These are phyloP conservation scores for Apomyelois bistriatella DNA, from an alignment of 2,888 invertebrate genomes.

Conservation along the genomic window DNA sequence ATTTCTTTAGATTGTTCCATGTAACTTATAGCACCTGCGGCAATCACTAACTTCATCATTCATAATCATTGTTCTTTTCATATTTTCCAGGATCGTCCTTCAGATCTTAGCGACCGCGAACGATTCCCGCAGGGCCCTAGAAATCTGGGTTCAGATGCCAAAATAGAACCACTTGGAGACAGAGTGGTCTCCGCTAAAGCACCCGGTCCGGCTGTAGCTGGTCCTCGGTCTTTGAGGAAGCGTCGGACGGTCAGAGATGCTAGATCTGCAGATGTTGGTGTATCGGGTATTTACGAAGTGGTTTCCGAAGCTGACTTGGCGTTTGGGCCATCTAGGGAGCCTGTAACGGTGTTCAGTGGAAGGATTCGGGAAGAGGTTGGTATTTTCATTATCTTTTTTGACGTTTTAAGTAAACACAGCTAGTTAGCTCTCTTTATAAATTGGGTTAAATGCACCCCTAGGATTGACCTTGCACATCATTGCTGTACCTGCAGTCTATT, in stretches of 20 bases:
- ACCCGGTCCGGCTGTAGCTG: conserved; percentile 73
- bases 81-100: conserved; percentile 68
- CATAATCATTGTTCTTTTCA: not conserved
- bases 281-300: conserved; percentile 93
- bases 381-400: not conserved
- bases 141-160: conserved; percentile 75
- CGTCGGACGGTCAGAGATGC: conserved; percentile 85
- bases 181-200: conserved; percentile 71
- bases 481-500: no score
- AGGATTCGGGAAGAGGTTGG: conserved; percentile 88
- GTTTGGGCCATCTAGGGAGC: conserved; percentile 91
- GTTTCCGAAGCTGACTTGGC: conserved; percentile 95
- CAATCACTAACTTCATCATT: no score
- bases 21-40: no score
- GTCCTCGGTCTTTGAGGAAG: conserved; percentile 79
- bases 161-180: conserved; percentile 55
- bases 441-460: no score
- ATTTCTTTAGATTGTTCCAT: no score
- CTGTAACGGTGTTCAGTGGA: conserved; percentile 93
- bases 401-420: no score
- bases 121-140: conserved; percentile 90
- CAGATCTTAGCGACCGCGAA: conserved; percentile 78
- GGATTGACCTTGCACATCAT: no score
- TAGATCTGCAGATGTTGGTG: conserved; percentile 92
- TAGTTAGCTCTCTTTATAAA: no score